Evolutionary conservation across 2,888 invertebrate species (phyloP), one percentile per base, ranked within the genome.

Genomic region (Baccha elongata): DNA sequence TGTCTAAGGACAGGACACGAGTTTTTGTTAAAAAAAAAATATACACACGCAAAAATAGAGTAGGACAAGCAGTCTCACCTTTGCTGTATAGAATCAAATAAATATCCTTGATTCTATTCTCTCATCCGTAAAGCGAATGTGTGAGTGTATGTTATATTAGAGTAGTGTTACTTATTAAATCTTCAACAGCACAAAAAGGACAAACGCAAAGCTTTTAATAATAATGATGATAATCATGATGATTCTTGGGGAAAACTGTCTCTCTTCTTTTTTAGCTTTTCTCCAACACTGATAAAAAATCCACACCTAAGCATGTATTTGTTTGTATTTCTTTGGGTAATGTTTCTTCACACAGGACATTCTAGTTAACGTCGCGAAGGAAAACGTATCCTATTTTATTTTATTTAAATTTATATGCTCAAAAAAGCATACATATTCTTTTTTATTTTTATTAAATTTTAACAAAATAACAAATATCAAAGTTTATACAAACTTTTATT

Each of bases 311-410:
- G 52, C 26, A 8, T 80, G 80, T 74, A 32, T 73, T 53, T 5
- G 80, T 83, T 55, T 7, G 44, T 78, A 78, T 73, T 83, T 83
- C 78, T 68, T 46, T 44, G 40, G 64, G 68, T 62, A 64, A 64
- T 68, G 48, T 78, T 50, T 40, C 29, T 53, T 68, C 35, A 40
- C 37, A 78, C 55, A 73, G 62, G 72, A 73, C 73, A 83, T 73
- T 78, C 68, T 64, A 78, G 72, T 83, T 52, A 73, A 73, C 72
- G 73, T 64, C 83, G 83, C 78, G 78, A 78, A 68, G 48, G 83
- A 78, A 44, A 72, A 68, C 78, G 73, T 83, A 83, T 78, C 73
- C 72, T 64, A 58, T 78, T 83, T 78, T 83, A 55, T 83, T 73
- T 83, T 78, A 62, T 55, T 76, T 83, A 42, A 44, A 67, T 6